phyloP scores from a whole-genome alignment of 2,888 invertebrate species.

The Drosophila paramelanica region DNA sequence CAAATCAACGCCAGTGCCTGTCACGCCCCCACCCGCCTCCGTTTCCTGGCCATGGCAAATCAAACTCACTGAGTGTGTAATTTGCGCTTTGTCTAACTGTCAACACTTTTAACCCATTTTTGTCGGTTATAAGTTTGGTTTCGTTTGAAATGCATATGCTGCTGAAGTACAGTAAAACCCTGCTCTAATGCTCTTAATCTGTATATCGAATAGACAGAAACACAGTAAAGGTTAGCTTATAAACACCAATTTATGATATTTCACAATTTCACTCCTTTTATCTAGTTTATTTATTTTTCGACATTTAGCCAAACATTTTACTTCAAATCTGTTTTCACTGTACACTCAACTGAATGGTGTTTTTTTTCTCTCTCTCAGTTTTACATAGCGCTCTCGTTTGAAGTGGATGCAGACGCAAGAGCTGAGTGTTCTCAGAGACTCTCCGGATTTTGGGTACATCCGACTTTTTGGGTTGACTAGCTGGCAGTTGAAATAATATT shows the following conservation, averaged over 20 bases:
- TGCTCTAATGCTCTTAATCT: not conserved
- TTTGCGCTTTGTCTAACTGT: constrained; percentile 76
- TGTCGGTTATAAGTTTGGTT: constrained; percentile 61
- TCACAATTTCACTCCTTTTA: not conserved
- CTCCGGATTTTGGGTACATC: constrained; percentile 40
- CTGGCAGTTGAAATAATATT: constrained; percentile 75
- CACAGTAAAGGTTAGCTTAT: not conserved
- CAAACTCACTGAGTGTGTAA: constrained; percentile 62
- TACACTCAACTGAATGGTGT: constrained; percentile 5
- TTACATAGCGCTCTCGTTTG: constrained; percentile 44
- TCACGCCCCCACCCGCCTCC: constrained; percentile 17
- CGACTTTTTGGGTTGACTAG: constrained; percentile 38
- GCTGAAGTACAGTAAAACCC: constrained; percentile 35
- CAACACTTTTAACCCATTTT: constrained; percentile 78
- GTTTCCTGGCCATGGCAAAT: constrained; percentile 28
- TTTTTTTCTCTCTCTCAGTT: constrained; percentile 35
- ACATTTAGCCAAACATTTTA: not conserved
- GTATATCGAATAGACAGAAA: not conserved
- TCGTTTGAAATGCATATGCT: constrained; percentile 37
- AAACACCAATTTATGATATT: too few species aligned
- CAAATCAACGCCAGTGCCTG: constrained; percentile 54
- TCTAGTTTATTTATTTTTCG: not conserved
- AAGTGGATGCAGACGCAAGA: constrained; percentile 55
- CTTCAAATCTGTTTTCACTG: constrained; percentile 29
- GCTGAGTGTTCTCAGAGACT: constrained; percentile 42